These are phyloP conservation scores for Anastrepha ludens DNA, from an alignment of 1,140 invertebrate species.

Conservation along the genomic window DNA sequence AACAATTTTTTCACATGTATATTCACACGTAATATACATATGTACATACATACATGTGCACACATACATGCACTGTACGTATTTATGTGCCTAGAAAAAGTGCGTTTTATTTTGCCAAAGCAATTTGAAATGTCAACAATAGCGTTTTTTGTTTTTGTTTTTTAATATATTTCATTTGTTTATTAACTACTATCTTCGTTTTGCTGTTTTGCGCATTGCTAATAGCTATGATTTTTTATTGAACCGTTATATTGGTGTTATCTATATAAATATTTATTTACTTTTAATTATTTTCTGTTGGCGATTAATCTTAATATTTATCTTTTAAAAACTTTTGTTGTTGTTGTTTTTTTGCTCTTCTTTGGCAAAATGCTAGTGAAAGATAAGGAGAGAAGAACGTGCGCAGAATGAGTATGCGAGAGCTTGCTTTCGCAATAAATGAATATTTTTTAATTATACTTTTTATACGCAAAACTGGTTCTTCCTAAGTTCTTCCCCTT, in stretches of 20 bases:
- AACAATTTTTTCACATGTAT: not conserved
- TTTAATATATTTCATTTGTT: not conserved
- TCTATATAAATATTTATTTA: not conserved
- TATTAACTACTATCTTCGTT: not conserved
- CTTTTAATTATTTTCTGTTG: conserved; percentile 8
- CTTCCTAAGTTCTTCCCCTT: not conserved
- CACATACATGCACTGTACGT: not conserved
- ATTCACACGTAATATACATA: not conserved
- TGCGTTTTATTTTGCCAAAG: not conserved
- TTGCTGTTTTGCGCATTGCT: not conserved
- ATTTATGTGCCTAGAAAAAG: not conserved
- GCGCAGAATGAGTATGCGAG: not conserved
- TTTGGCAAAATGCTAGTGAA: too few species aligned
- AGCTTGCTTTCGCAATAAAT: not conserved
- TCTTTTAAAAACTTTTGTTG: too few species aligned
- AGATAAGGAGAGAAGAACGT: not conserved
- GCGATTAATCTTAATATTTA: not conserved
- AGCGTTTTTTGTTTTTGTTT: not conserved
- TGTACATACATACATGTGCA: not conserved
- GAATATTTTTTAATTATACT: not conserved
- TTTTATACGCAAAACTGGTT: not conserved
- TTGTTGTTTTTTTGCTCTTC: too few species aligned
- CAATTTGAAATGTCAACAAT: not conserved
- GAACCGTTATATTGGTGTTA: not conserved
- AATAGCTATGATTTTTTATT: conserved; percentile 9